These are phyloP conservation scores for Ictalurus furcatus DNA, from an alignment of 2,113 vertebrate species.

Conservation along the genomic window DNA sequence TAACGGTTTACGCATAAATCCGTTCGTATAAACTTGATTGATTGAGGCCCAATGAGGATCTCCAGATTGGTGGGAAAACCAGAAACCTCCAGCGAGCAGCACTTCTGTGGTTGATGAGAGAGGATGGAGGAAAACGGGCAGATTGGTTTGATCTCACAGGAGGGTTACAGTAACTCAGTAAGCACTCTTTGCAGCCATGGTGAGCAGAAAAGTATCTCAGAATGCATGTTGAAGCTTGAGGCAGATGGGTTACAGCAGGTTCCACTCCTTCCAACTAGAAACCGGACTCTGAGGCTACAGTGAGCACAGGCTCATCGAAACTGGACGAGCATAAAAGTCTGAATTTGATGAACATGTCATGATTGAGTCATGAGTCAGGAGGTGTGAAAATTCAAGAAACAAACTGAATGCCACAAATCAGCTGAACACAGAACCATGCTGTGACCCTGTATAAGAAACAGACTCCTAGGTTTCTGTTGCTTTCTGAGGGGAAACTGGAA, in stretches of 20 bases:
- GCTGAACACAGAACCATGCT: not conserved
- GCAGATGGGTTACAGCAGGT: not conserved
- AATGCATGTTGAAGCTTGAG: not conserved
- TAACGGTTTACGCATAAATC: too few relatives aligned
- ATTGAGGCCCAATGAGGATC: not conserved
- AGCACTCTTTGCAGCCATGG: not conserved
- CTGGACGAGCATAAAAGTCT: not conserved
- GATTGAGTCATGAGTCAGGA: slow-evolving; percentile 1
- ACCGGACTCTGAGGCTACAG: not conserved
- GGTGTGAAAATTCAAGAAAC: not conserved
- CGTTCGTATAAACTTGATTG: not conserved
- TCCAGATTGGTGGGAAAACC: not conserved
- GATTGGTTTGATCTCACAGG: not conserved
- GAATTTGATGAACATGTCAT: not conserved
- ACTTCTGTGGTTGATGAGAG: not conserved
- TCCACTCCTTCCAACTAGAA: not conserved
- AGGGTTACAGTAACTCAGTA: not conserved
- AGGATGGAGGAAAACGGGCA: not conserved
- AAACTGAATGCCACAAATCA: not conserved
- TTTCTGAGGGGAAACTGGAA: slow-evolving; percentile 18
- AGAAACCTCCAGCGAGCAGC: not conserved
- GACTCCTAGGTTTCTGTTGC: not conserved
- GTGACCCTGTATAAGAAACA: slow-evolving; percentile 10
- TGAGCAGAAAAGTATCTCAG: not conserved
- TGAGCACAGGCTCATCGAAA: not conserved